Base-by-base conservation (phyloP, 2,113 vertebrate species). In the Anolis sagrei region DNA sequence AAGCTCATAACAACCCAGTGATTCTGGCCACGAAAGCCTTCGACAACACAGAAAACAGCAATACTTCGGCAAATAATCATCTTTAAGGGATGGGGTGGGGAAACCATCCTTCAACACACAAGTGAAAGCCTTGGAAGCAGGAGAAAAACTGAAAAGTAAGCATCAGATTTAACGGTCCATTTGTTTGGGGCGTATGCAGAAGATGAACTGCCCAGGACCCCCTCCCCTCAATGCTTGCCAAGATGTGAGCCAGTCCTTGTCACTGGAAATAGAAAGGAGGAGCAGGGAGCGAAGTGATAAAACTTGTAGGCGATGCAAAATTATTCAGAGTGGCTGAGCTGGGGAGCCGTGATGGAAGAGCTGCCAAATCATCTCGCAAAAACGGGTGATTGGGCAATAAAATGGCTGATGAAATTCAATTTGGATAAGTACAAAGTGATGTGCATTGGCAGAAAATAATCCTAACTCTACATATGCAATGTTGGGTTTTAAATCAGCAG, bases 331-430 rank as follows among this genome's bases (percentile, higher is more conserved):
- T 68, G 27, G 7, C 10, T 49, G 62, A 81, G 79, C 29, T 6
- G 18, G 79, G 78, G 16, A 27, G n/a, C 76, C 1, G 29, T 78
- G 76, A 61, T 78, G 76, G n/a, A 78, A 78, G 51, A 32, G 64
- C 62, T 69, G 79, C 64, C 79, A 81, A 49, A 79, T 64, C 58
- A 79, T 79, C 77, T 79, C 13, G 58, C 34, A 27, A 64, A 79
- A 79, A 64, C 5, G 62, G 79, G 79, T 81, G 79, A 69, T 69
- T 81, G 62, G 79, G 62, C 79, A 68, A 81, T 81, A 69, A 68
- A 69, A 48, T 49, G 79, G 64, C 79, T 81, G 62, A 69, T 69
- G 79, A 49, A 69, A 81, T 81, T 69, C 64, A 32, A 69, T 81
- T 69, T 69, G 62, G 79, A 68, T 69, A 81, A 69, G 79, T 21